Base-by-base conservation (phyloP, 1,140 invertebrate genomes). In the Aleiodes sp. region DNA sequence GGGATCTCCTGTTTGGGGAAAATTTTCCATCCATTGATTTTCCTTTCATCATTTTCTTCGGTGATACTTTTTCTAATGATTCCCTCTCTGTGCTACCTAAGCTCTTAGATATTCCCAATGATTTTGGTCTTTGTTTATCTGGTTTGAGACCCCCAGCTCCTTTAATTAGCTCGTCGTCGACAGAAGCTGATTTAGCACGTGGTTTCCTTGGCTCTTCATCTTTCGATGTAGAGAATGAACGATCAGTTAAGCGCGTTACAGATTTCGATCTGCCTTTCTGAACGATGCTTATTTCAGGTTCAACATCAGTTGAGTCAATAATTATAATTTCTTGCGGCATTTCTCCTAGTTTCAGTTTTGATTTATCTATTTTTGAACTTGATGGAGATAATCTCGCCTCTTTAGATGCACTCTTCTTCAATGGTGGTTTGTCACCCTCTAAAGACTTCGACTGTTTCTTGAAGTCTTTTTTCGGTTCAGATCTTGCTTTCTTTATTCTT, bases 241-340 rank as follows among this genome's bases (percentile, higher is more conserved):
- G 81, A 29, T 85, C 83, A 7, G 78, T 72, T 16, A 86, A 70
- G 63, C 80, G 76, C 1, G 71, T 82, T 1, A 85, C 80, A 2
- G 85, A 86, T 70, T 84, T 86, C 0, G 84, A 86, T 77, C 84
- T 80, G 24, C 80, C 83, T 69, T 85, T 86, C 46, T 86, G 84
- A 6, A 86, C 77, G 8, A 86, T 86, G 65, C 84, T 86, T 2
- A 85, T 77, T 57, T 86, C 80, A 7, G 84, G 82, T 2, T 72
- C 71, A 0, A 82, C 76, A 24, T 85, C 84, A 1, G 81, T 85
- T 2, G 84, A 84, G 69, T 86, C 84, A 10, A 86, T 86, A 28
- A 85, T 84, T 68, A 86, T 86, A 29, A 86, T 86, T 73, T 86
- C 84, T 52, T 86, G 84, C 4, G 84, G 84, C 83, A 86, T 83